phyloP scores from a whole-genome alignment of 2,888 invertebrate genomes.

The Sinhomidia bicolor region DNA sequence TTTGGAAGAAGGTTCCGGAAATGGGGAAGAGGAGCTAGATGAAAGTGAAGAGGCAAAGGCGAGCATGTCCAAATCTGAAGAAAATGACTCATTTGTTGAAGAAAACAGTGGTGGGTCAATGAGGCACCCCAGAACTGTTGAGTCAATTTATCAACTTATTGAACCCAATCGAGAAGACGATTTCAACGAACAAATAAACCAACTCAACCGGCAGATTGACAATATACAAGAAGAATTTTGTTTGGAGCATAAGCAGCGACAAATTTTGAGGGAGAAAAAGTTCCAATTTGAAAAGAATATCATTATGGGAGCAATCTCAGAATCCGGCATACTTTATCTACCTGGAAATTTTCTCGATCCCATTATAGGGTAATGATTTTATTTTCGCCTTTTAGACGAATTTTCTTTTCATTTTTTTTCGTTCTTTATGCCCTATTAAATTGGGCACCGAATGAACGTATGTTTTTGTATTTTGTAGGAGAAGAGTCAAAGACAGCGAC shows the following conservation, averaged over 20 bases:
- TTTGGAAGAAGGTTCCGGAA: not conserved
- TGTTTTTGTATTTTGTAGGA: too few species aligned
- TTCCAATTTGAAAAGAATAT: constrained; percentile 60
- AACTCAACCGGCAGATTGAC: constrained; percentile 52
- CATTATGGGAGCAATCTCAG: constrained; percentile 46
- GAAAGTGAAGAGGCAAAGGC: not conserved
- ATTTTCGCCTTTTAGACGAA: too few species aligned
- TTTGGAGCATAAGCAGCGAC: constrained; percentile 50
- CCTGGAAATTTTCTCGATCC: constrained; percentile 72
- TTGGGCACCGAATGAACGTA: too few species aligned
- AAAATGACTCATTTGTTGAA: not conserved
- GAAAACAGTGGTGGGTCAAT: not conserved
- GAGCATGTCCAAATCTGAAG: not conserved
- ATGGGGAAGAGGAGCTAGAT: constrained; percentile 9
- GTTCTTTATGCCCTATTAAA: too few species aligned
- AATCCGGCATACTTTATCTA: constrained; percentile 63
- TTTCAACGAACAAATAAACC: constrained; percentile 47
- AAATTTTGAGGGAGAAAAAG: constrained; percentile 26
- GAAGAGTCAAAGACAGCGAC: constrained; percentile 75
- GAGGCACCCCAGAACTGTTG: constrained; percentile 45
- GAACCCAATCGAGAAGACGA: constrained; percentile 59
- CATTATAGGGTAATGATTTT: constrained; percentile 61
- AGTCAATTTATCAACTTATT: constrained; percentile 61
- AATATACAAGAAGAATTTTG: constrained; percentile 57
- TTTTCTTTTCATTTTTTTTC: too few species aligned